Evolutionary conservation across 1,140 invertebrate genomes (phyloP).

Genomic region (Zaprionus kolodkinae): DNA sequence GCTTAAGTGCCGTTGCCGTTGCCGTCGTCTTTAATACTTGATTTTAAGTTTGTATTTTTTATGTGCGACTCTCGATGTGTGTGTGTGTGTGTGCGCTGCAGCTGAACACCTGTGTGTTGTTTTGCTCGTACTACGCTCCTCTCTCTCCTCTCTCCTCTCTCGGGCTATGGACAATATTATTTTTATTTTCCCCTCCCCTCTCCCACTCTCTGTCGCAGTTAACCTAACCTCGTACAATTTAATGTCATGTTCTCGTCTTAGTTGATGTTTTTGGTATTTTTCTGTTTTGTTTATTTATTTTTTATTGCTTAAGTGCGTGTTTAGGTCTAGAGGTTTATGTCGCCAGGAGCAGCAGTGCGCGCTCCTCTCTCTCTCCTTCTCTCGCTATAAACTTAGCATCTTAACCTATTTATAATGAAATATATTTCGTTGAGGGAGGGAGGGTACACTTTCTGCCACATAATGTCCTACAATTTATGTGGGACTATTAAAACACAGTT

Average conservation of each 20-base stretch:
- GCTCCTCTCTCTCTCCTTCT: slow-evolving; percentile 44
- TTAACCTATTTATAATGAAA: slow-evolving; percentile 83
- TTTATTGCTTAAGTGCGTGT: slow-evolving; percentile 82
- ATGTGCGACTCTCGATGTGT: slow-evolving; percentile 43
- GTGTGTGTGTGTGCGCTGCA: slow-evolving; percentile 41
- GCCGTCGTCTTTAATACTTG: slow-evolving; percentile 76
- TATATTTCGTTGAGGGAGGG: slow-evolving; percentile 39
- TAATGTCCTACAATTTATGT: slow-evolving; percentile 71
- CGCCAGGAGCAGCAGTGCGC: slow-evolving; percentile 20
- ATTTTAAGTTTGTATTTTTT: slow-evolving; percentile 75
- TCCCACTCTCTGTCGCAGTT: neutral
- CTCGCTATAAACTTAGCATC: slow-evolving; percentile 69
- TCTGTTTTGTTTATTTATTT: slow-evolving; percentile 49
- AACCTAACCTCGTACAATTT: slow-evolving; percentile 75
- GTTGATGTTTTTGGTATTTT: slow-evolving; percentile 63
- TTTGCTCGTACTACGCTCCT: slow-evolving; percentile 37
- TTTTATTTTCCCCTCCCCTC: slow-evolving; percentile 46
- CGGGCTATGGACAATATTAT: slow-evolving; percentile 68
- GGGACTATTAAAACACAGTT: slow-evolving; percentile 73
- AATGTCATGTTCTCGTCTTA: slow-evolving; percentile 82
- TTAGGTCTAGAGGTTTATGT: slow-evolving; percentile 80
- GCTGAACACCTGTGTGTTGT: slow-evolving; percentile 81
- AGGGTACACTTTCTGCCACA: slow-evolving; percentile 12
- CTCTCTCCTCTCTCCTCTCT: slow-evolving; percentile 37
- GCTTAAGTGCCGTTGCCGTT: slow-evolving; percentile 71